These are phyloP conservation scores for Alethe diademata DNA, from an alignment of 2,113 vertebrate genomes.

Conservation along the genomic window DNA sequence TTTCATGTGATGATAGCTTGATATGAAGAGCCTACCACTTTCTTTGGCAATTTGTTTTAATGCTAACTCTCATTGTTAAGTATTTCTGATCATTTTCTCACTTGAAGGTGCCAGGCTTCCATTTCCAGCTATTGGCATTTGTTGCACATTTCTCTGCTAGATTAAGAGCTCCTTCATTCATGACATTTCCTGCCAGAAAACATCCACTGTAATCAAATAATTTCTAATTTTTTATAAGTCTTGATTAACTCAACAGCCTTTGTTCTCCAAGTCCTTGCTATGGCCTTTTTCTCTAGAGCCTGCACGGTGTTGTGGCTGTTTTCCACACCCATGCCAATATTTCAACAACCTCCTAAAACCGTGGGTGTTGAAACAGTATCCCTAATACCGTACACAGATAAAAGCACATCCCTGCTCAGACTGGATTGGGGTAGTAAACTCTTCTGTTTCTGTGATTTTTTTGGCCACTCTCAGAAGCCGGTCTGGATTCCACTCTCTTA, in stretches of 20 bases:
- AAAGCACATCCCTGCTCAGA: background rate
- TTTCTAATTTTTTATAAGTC: background rate
- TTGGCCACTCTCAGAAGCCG: background rate
- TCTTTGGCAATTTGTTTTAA: background rate
- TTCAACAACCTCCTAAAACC: background rate
- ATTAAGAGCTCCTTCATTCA: background rate
- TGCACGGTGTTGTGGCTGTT: background rate
- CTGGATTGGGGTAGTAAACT: background rate
- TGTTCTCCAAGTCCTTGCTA: background rate
- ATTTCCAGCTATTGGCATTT: background rate
- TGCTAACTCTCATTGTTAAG: background rate
- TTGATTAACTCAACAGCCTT: background rate
- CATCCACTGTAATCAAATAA: background rate
- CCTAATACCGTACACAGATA: background rate
- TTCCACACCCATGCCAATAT: background rate
- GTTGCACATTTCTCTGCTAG: background rate
- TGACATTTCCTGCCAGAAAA: background rate
- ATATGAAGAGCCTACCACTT: background rate
- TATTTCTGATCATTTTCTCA: background rate
- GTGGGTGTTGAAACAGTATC: background rate
- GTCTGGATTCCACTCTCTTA: background rate
- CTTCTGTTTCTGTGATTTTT: background rate
- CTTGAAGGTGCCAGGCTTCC: conserved; percentile 2
- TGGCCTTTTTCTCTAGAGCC: background rate
- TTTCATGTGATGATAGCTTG: background rate